Base-by-base conservation (phyloP, 2,797 vertebrate species). In the Leptodactylus fallax region DNA sequence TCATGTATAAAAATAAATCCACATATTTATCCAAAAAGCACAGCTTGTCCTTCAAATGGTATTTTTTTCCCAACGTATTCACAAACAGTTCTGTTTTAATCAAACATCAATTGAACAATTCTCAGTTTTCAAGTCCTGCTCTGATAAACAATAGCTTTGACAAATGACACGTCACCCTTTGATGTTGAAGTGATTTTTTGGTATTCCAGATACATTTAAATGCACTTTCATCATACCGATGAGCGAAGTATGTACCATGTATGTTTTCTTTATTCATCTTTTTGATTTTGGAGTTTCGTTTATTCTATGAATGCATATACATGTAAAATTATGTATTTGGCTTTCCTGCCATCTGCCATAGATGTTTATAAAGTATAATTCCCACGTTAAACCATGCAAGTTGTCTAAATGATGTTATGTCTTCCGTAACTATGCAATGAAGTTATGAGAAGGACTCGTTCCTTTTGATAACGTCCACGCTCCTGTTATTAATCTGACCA, bases 391-490 rank as follows among this genome's bases (percentile, higher is more conserved):
- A 87, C 84, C 90, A 71, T 87, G 84, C 87, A 90, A 85, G 94
- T 88, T 89, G 90, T 92, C 90, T 88, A 89, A 87, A 91, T 93
- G 87, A 76, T 90, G 87, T 92, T 93, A 91, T 90, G 86, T 88
- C 90, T 88, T 95, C 93, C 93, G 90, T 94, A 92, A 92, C 90
- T 93, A 58, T n/a, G 58, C 71, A 47, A 23, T 76, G 69, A n/a
- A 76, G 56, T 76, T 61, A n/a, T 72, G 23, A 49, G 58, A 84
- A 76, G 69, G 58, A 16, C 71, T 58, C 10, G 4, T 69, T 58
- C 60, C 21, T 76, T 76, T 84, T 4, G 55, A 76, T 10, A 47
- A 36, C 56, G 16, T 58, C 14, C 14, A 14, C 36, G 19, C 17
- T 49, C 6, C 16, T 85, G 55, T 61, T 27, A 85, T 53, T 56